These are phyloP conservation scores for Pyrocoelia pectoralis DNA, from an alignment of 2,888 invertebrate genomes.

Conservation along the genomic window DNA sequence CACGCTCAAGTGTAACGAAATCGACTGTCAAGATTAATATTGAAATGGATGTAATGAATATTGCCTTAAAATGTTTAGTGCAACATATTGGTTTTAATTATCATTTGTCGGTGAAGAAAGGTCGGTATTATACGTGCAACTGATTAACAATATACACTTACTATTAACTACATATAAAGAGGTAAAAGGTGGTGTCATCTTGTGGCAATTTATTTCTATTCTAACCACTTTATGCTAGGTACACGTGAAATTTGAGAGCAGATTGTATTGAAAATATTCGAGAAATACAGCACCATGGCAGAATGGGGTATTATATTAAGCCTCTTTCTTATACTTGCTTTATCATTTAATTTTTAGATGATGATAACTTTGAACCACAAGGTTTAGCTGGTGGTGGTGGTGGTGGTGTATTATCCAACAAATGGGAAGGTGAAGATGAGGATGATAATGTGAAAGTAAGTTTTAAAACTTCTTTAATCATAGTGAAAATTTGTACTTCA, in stretches of 20 bases:
- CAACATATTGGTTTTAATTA: constrained; percentile 23
- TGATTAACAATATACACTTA: constrained; percentile 14
- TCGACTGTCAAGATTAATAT: constrained; percentile 26
- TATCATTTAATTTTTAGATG: constrained; percentile 64
- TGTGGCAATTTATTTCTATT: constrained; percentile 25
- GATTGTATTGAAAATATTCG: constrained; percentile 37
- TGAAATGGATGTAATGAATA: constrained; percentile 31
- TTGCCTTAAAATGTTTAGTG: constrained; percentile 20
- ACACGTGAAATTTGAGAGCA: constrained; percentile 53
- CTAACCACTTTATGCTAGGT: constrained; percentile 37
- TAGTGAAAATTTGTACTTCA: not conserved
- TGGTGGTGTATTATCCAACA: constrained; percentile 70
- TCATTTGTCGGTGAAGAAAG: constrained; percentile 17
- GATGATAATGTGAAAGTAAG: constrained; percentile 85
- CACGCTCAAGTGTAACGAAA: constrained; percentile 8
- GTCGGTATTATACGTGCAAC: constrained; percentile 13
- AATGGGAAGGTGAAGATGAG: constrained; percentile 90
- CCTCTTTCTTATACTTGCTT: not conserved
- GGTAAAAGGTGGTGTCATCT: constrained; percentile 32
- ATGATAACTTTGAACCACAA: constrained; percentile 74
- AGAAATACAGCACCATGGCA: constrained; percentile 57
- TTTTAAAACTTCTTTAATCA: too few species aligned
- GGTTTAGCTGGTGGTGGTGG: constrained; percentile 58
- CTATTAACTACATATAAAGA: constrained; percentile 7
- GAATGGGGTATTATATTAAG: constrained; percentile 55